Percentiles rank a stretch among this genome's conserved stretches.
phyloP scores from a whole-genome alignment of 2,888 invertebrate genomes.

The Dichetophora obliterata region DNA sequence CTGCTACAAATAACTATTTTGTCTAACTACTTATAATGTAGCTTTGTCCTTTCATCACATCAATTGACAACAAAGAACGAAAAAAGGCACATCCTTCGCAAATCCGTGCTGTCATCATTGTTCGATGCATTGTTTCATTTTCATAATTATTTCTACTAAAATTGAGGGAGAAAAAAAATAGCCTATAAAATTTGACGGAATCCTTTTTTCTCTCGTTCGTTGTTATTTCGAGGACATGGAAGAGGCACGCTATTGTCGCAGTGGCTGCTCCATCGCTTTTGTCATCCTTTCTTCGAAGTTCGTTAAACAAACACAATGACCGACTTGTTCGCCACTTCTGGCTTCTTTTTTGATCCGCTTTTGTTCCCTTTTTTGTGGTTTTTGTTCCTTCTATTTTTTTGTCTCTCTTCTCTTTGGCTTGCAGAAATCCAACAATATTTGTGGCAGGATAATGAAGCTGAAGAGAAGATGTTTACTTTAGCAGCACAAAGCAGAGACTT shows the following conservation, averaged over 20 bases:
- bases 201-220: background rate
- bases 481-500: slow-evolving; percentile 6
- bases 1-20: background rate
- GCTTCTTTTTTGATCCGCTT: background rate
- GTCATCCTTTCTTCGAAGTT: slow-evolving; percentile 23
- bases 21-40: background rate
- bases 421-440: slow-evolving; percentile 19
- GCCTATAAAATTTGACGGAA: background rate
- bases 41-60: background rate
- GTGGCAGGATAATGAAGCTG: slow-evolving; percentile 9
- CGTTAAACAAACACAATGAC: slow-evolving; percentile 35
- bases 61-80: background rate
- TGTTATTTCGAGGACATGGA: background rate
- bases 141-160: slow-evolving; percentile 1
- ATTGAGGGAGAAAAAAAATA: background rate
- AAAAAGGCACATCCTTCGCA: background rate
- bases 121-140: slow-evolving; percentile 16
- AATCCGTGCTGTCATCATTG: slow-evolving; percentile 10
- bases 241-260: background rate
- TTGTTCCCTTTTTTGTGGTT: background rate
- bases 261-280: background rate
- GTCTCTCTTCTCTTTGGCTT: background rate
- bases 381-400: background rate
- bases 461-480: slow-evolving; percentile 16
- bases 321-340: slow-evolving; percentile 13